Evolutionary conservation across 2,113 vertebrate genomes (phyloP).

Genomic region (Corydoras maculifer): DNA sequence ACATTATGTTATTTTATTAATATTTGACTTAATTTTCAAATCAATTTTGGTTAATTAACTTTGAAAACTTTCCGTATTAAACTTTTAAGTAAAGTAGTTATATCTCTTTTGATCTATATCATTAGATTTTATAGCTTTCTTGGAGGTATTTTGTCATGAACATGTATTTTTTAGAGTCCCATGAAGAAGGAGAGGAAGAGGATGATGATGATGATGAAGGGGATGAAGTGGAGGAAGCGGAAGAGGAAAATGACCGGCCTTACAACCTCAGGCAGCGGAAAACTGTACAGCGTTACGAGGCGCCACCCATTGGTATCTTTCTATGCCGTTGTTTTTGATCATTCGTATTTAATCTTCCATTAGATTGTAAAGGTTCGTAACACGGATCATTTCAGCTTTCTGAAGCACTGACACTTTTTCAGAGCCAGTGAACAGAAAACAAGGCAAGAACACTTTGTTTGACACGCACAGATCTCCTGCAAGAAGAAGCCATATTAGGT

Average conservation of each 20-base stretch:
- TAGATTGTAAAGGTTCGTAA: no score
- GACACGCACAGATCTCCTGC: slow-evolving; percentile 97
- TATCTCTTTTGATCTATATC: no score
- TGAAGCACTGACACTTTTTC: slow-evolving; percentile 6
- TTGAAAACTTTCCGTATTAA: no score
- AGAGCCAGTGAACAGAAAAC: slow-evolving; percentile 96
- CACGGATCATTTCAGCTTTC: no score
- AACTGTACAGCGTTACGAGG: slow-evolving; percentile 95
- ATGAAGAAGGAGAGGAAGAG: slow-evolving; percentile 80
- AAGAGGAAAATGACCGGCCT: slow-evolving; percentile 87
- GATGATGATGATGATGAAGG: slow-evolving; percentile 92
- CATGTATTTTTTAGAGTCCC: slow-evolving; percentile 72
- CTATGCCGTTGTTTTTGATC: not conserved
- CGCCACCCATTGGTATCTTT: slow-evolving; percentile 87
- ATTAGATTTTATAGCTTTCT: no score
- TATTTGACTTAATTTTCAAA: no score
- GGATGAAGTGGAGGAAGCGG: slow-evolving; percentile 84
- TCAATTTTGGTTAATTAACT: no score
- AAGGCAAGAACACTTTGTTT: slow-evolving; percentile 89
- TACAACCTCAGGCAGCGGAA: slow-evolving; percentile 97
- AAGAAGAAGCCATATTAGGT: slow-evolving; percentile 98
- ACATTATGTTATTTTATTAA: no score
- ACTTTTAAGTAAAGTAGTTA: no score
- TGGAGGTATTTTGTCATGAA: no score
- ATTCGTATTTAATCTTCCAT: no score